Evolutionary conservation across 2,888 invertebrate genomes (phyloP), one percentile per base, ranked within the genome.

Genomic region (Hydroisotoma schaefferi): DNA sequence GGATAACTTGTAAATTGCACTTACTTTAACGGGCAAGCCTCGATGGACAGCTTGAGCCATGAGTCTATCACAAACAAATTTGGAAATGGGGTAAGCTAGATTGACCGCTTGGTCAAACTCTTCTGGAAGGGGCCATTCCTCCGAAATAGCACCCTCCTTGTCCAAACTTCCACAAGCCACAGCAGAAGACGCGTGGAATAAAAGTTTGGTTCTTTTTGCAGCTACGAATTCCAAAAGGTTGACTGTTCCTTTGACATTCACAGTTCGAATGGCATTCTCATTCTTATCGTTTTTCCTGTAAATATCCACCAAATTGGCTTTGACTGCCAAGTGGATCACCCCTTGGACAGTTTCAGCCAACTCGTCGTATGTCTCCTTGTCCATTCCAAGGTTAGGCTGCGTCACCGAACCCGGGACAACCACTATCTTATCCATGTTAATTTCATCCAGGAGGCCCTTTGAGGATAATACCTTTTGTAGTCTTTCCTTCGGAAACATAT

Each of bases 61-160:
- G 2, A 68, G 48, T 46, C 56, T 52, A 28, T 68, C 68, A 27
- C 63, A 55, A 10, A 68, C 49, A 47, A 63, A 63, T 59, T 67
- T 67, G 0, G 67, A 61, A 28, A 61, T n/a, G 3, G 58, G 51
- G 28, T 63, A 63, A 1, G 61, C 67, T 43, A 56, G 44, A 10
- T 48, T 55, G 27, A 55, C 52, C 6, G 46, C 46, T 10, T 56
- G 57, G 18, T 61, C 55, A 33, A 59, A 47, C 10, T 61, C 58
- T 5, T 52, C 52, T 1, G 25, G 12, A 20, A 28, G 37, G n/a
- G 66, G 66, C 44, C 58, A 62, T 2, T 55, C 48, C 48, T 66
- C 66, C 23, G 47, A 49, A 4, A 52, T 12, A 22, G 40, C 25
- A 2, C 55, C 55, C 12, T 66, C 57, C 2, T 38, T 37, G 8